phyloP scores from a whole-genome alignment of 2,888 invertebrate genomes.

The Sesia bembeciformis region DNA sequence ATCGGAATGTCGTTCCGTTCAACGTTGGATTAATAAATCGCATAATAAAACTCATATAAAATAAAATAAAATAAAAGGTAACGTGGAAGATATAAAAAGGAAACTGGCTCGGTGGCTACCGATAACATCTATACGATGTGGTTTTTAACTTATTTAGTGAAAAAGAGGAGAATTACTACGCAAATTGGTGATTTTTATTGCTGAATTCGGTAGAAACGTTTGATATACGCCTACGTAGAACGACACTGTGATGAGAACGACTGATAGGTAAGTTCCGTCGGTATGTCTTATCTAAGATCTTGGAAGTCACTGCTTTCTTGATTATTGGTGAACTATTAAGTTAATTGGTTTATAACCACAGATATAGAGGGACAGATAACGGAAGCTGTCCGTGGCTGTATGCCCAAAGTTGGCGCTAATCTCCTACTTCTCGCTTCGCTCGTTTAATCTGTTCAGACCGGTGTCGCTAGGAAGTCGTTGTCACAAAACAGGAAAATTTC shows the following conservation, averaged over 20 bases:
- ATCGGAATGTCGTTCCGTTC: conserved; percentile 33
- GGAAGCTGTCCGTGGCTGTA: too few relatives aligned
- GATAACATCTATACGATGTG: conserved; percentile 34
- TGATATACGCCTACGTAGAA: conserved; percentile 29
- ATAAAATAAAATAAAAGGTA: conserved; percentile 10
- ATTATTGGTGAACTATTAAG: background rate
- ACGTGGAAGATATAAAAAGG: conserved; percentile 10
- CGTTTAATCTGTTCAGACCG: too few relatives aligned
- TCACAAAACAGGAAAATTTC: too few relatives aligned
- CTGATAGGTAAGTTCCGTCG: background rate
- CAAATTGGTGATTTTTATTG: conserved; percentile 37
- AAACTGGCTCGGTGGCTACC: background rate
- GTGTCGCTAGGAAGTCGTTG: too few relatives aligned
- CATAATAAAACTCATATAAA: conserved; percentile 42
- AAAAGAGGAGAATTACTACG: conserved; percentile 40
- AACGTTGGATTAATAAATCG: conserved; percentile 35
- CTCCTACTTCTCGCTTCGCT: too few relatives aligned
- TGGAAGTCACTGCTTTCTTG: background rate
- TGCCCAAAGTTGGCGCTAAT: too few relatives aligned
- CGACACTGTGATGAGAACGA: background rate
- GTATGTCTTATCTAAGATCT: background rate
- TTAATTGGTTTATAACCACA: background rate
- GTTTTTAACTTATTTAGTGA: conserved; percentile 41
- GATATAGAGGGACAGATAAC: too few relatives aligned
- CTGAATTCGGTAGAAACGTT: conserved; percentile 22